Conservation (phyloP, 2,113 vertebrate genomes). For the Anarrhichthys ocellatus region DNA sequence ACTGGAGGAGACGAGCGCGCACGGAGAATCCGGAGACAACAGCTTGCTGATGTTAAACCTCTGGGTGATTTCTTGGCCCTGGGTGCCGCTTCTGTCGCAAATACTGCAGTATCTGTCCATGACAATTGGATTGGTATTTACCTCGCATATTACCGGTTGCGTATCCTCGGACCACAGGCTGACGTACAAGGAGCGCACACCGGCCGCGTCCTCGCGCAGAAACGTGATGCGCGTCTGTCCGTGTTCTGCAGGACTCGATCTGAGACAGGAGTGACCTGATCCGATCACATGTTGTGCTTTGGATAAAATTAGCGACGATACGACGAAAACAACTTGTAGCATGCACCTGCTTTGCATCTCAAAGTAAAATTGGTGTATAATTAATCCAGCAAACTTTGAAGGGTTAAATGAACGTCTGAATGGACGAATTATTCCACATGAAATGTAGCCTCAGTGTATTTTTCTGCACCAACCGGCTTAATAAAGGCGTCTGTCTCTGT, state of each 20-base stretch:
- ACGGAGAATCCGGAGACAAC: constrained; percentile 50
- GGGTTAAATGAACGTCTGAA: background rate
- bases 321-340: constrained; percentile 11
- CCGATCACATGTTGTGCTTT: constrained; percentile 8
- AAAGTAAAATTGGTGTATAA: background rate
- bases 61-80: background rate
- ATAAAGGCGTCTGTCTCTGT: background rate
- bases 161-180: constrained; percentile 76
- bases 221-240: constrained; percentile 57
- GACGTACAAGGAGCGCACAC: constrained; percentile 65
- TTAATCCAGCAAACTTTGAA: background rate
- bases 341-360: constrained; percentile 53
- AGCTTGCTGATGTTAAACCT: constrained; percentile 54
- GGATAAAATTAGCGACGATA: constrained; percentile 22
- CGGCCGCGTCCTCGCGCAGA: constrained; percentile 32
- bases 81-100: constrained; percentile 59
- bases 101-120: constrained; percentile 54
- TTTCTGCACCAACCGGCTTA: background rate
- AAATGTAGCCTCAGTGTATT: background rate
- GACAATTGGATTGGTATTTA: constrained; percentile 22
- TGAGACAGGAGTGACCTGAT: constrained; percentile 68
- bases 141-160: constrained; percentile 70
- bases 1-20: constrained; percentile 23
- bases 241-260: background rate
- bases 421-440: background rate